phyloP scores from a whole-genome alignment of 2,113 vertebrate species.

The Pipra filicauda region DNA sequence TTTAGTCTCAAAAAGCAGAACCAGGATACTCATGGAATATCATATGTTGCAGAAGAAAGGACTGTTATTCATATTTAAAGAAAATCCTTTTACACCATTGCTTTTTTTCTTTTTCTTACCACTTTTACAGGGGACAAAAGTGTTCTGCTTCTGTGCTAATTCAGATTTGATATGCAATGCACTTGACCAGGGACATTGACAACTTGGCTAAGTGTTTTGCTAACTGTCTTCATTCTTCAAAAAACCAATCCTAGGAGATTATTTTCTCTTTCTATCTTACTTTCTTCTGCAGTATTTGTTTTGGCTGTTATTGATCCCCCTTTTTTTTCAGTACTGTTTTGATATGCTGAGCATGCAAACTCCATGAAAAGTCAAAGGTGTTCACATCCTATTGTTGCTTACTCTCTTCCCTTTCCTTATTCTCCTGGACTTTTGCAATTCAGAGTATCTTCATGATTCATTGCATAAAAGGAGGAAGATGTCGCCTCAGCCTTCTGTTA shows the following conservation, averaged over 20 bases:
- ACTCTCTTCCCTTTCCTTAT: not conserved
- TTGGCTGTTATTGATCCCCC: not conserved
- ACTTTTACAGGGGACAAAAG: not conserved
- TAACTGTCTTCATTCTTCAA: not conserved
- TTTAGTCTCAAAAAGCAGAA: not conserved
- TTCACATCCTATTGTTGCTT: not conserved
- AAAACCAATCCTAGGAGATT: not conserved
- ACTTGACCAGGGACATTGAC: not conserved
- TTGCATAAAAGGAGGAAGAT: not conserved
- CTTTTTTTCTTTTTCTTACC: not conserved
- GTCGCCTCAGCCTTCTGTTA: slow-evolving; percentile 17
- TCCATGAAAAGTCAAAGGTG: not conserved
- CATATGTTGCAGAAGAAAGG: not conserved
- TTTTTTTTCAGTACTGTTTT: not conserved
- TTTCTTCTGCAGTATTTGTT: not conserved
- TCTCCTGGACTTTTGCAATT: not conserved
- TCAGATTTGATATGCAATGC: not conserved
- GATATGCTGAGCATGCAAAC: not conserved
- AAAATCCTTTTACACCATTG: not conserved
- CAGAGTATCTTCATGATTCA: not conserved
- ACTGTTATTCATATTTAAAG: not conserved
- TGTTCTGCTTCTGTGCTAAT: not conserved
- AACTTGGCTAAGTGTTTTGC: not conserved
- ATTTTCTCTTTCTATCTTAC: not conserved
- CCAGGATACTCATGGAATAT: not conserved